Evolutionary conservation across 2,888 invertebrate genomes (phyloP).

Genomic region (Bhutanitis thaidina): DNA sequence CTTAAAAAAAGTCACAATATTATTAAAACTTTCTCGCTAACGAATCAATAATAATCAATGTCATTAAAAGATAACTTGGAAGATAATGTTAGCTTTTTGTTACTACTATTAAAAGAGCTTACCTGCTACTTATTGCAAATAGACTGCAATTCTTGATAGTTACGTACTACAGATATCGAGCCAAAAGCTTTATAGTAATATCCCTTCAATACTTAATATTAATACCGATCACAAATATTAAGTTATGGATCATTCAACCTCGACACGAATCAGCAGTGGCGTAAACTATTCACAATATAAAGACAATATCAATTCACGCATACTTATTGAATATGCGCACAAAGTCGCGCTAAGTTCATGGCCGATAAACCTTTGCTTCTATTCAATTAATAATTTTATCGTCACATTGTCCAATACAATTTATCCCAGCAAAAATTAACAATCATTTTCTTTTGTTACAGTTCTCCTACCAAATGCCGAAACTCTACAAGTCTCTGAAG

Average conservation of each 20-base stretch:
- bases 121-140: too few relatives aligned
- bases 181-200: constrained; percentile 24
- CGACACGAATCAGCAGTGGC: constrained; percentile 68
- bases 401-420: neutral
- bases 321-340: constrained; percentile 18
- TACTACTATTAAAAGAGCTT: neutral
- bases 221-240: constrained; percentile 56
- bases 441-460: constrained; percentile 66
- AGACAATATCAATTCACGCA: constrained; percentile 30
- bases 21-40: too few relatives aligned
- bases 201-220: constrained; percentile 40
- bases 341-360: constrained; percentile 19
- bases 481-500: constrained; percentile 72
- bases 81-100: too few relatives aligned
- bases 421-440: constrained; percentile 25
- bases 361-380: constrained; percentile 9
- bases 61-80: too few relatives aligned
- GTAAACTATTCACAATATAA: constrained; percentile 58
- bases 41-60: too few relatives aligned
- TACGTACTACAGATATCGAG: too few relatives aligned
- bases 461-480: constrained; percentile 78
- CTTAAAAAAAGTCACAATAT: too few relatives aligned
- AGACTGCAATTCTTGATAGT: too few relatives aligned
- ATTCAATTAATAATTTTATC: neutral
- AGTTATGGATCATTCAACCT: constrained; percentile 56